Conservation (phyloP, 2,888 invertebrate genomes). For the Elmis aenea region DNA sequence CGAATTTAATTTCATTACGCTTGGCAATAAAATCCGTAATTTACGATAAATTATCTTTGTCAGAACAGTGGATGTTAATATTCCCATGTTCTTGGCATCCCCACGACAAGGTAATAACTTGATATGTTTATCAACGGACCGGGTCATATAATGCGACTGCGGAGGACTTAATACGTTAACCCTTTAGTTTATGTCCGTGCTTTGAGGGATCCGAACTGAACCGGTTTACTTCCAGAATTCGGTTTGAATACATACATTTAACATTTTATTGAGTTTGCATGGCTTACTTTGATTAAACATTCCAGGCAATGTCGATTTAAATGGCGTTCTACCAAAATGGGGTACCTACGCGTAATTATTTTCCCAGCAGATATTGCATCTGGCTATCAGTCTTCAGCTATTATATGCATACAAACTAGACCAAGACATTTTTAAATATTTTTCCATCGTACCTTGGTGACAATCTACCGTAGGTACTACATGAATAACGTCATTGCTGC, state of each 20-base stretch:
- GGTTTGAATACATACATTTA: not conserved
- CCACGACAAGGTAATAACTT: conserved; percentile 21
- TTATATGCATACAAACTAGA: too few species aligned
- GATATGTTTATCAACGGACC: conserved; percentile 23
- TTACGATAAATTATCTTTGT: conserved; percentile 16
- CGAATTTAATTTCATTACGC: too few species aligned
- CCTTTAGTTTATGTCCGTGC: not conserved
- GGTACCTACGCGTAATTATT: too few species aligned
- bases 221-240: conserved; percentile 8
- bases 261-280: too few species aligned
- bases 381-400: too few species aligned
- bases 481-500: too few species aligned
- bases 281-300: not conserved
- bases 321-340: too few species aligned
- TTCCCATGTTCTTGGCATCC: conserved; percentile 9
- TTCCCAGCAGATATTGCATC: too few species aligned
- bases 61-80: conserved; percentile 4
- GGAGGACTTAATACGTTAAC: conserved; percentile 13
- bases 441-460: too few species aligned
- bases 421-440: too few species aligned
- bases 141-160: conserved; percentile 19
- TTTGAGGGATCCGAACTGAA: conserved; percentile 8
- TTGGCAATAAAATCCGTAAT: conserved; percentile 19
- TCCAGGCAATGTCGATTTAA: too few species aligned
- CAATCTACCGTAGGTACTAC: too few species aligned